Conservation (phyloP, 2,797 vertebrate species). For the Anomalospiza imberbis region DNA sequence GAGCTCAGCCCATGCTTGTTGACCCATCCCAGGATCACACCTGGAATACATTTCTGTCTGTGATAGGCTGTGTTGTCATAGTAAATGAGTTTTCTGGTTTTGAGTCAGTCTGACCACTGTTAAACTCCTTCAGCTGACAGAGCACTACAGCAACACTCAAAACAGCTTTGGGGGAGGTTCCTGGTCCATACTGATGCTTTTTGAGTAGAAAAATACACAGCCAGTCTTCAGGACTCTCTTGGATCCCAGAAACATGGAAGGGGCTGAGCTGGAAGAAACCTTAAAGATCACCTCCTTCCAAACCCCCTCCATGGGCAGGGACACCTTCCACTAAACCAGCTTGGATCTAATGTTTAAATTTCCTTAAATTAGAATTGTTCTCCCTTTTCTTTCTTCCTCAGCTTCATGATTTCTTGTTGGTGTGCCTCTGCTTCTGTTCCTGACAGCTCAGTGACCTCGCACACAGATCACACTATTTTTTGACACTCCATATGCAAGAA, state of each 20-base stretch:
- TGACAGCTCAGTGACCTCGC: slow-evolving; percentile 2
- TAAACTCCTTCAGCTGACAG: not conserved
- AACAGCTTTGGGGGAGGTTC: not conserved
- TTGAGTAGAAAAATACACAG: not conserved
- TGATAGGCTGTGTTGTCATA: fast-evolving
- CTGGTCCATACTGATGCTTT: fast-evolving
- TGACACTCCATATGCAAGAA: slow-evolving; percentile 1
- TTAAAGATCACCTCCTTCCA: not conserved
- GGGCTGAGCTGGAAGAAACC: not conserved
- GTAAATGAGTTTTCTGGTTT: not conserved
- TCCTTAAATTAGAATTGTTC: not conserved
- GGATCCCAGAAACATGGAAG: not conserved
- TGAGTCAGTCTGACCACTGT: not conserved
- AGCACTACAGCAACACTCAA: not conserved
- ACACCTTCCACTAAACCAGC: not conserved
- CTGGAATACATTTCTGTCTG: not conserved
- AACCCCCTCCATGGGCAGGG: not conserved
- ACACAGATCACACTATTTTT: not conserved
- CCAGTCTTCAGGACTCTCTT: not conserved
- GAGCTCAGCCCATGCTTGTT: not conserved
- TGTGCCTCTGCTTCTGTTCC: not conserved
- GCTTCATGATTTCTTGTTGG: not conserved
- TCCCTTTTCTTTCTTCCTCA: not conserved
- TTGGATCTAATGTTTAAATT: not conserved
- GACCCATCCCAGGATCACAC: not conserved